Conservation (phyloP, 2,797 vertebrate genomes). For the Pseudochaenichthys georgianus region DNA sequence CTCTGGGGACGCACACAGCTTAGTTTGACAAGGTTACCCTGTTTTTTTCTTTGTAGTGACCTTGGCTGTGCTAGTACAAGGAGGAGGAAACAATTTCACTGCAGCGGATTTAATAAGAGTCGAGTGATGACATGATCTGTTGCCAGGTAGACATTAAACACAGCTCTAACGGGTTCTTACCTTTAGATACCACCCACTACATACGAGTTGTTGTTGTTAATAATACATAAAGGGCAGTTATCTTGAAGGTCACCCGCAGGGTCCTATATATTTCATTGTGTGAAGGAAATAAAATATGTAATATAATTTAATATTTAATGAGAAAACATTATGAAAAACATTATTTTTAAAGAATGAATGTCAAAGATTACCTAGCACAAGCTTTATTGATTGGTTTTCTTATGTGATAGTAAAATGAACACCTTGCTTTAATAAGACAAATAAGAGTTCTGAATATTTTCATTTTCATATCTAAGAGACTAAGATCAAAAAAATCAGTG, state of each 20-base stretch:
- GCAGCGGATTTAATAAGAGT: slow-evolving; percentile 71
- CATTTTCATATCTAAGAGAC: too few relatives aligned
- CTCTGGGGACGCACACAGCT: slow-evolving; percentile 50
- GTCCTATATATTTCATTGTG: slow-evolving; percentile 16
- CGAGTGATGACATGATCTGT: slow-evolving; percentile 85
- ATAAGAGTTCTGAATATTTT: background rate
- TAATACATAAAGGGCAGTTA: slow-evolving; percentile 17
- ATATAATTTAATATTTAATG: background rate
- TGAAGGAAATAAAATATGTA: slow-evolving; percentile 15
- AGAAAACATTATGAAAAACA: background rate
- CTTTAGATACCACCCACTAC: slow-evolving; percentile 5
- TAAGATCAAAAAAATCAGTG: slow-evolving; percentile 44
- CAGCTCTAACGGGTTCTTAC: slow-evolving; percentile 11
- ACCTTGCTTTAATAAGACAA: background rate
- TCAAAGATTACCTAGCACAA: background rate
- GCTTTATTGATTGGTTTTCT: background rate
- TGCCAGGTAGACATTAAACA: slow-evolving; percentile 80
- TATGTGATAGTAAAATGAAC: background rate
- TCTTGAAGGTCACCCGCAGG: slow-evolving; percentile 49
- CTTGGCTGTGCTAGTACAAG: slow-evolving; percentile 69
- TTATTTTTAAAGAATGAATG: background rate
- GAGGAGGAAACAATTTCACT: slow-evolving; percentile 66
- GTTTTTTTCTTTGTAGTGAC: slow-evolving; percentile 58
- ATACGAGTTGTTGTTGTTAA: slow-evolving; percentile 18
- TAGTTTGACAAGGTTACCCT: slow-evolving; percentile 62